phyloP scores from a whole-genome alignment of 2,797 vertebrate species.

The Galagoides demidoff region DNA sequence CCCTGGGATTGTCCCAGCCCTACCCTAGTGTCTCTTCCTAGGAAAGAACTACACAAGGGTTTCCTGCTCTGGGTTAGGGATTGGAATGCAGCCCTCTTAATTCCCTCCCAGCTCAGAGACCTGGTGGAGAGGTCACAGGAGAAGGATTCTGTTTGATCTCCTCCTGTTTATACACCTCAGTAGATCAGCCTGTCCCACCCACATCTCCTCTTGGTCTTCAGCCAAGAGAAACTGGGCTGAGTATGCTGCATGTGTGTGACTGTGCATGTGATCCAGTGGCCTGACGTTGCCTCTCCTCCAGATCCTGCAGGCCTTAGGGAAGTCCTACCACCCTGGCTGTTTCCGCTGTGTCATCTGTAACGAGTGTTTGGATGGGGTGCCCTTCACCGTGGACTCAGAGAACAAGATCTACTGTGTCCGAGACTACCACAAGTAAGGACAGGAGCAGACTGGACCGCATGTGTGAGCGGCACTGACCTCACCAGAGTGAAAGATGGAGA shows the following conservation, averaged over 20 bases:
- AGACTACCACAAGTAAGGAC: slow-evolving; percentile 96
- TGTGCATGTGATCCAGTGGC: fast-evolving
- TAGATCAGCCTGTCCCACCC: neutral
- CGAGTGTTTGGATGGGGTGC: slow-evolving; percentile 97
- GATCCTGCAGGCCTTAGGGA: slow-evolving; percentile 98
- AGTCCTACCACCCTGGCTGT: slow-evolving; percentile 97
- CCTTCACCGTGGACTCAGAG: slow-evolving; percentile 97
- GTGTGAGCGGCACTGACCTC: fast-evolving
- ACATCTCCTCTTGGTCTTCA: fast-evolving
- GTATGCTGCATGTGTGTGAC: fast-evolving
- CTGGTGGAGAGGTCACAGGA: neutral
- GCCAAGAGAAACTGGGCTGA: neutral
- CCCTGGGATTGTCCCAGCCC: neutral
- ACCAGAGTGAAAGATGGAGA: neutral
- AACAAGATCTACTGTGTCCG: slow-evolving; percentile 99
- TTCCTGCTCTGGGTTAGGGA: neutral
- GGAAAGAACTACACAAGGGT: neutral
- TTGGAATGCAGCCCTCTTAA: neutral
- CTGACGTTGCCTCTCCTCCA: slow-evolving; percentile 70
- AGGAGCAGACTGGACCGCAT: fast-evolving
- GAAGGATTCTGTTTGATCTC: neutral
- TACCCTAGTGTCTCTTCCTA: neutral
- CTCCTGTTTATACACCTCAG: neutral
- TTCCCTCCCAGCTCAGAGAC: neutral
- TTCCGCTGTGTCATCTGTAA: slow-evolving; percentile 98